Base-by-base conservation (phyloP, 2,113 vertebrate genomes). In the Spilogale gracilis region DNA sequence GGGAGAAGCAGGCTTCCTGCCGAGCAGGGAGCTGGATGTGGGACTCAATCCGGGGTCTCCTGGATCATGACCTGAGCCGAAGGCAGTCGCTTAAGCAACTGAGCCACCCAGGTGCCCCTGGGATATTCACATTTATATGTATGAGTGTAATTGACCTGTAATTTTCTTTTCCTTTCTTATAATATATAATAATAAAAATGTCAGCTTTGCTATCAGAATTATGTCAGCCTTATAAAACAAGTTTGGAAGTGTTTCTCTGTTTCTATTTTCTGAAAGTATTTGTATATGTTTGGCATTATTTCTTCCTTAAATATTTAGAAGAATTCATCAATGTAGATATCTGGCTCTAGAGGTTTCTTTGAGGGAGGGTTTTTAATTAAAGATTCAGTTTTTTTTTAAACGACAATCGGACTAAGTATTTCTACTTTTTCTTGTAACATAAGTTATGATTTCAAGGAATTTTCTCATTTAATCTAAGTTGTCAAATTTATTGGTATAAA, bases 261-360 rank as follows among this genome's bases (percentile, higher is more conserved):
- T 16, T 83, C 30, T 60, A 3, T 89, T 79, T 92, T 92, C 76
- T 96, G 32, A 65, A 85, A 93, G 6, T 65, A 79, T 56, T 89
- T 80, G 25, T 80, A 54, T 54, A 63, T 89, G 32, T 43, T 63
- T 63, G 69, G 13, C 9, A 18, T 73, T 38, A 8, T 50, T 65
- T 85, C 43, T 63, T 85, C 50, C 80, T 81, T 69, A 79, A 56
- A 9, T 85, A 69, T 38, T 78, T 27, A 11, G 50, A 27, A 58
- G 67, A 93, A 61, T 18, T 84, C 23, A 81, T 54, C 32, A 27
- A 23, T 17, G 45, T 54, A 71, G 25, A 45, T 67, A n/a, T 52
- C 30, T 61, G 43, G 12, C n/a, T 25, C 32, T 60, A n/a, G n/a
- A 54, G 67, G 23, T 21, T 52, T 61, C 32, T 69, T 67, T 48